Conservation (phyloP, 2,888 invertebrate species). For the Rhaphigaster nebulosa region DNA sequence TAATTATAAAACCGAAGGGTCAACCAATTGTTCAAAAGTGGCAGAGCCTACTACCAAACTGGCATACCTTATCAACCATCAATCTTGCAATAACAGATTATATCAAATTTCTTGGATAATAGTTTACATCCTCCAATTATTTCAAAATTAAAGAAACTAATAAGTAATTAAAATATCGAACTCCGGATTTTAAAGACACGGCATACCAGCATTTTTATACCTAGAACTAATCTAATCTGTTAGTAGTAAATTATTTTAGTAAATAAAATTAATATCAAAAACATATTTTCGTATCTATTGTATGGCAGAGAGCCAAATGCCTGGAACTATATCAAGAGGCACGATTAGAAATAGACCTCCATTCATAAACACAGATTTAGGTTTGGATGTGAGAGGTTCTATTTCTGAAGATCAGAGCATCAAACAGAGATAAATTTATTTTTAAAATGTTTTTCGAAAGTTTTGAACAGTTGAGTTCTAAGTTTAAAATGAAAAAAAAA, state of each 20-base stretch:
- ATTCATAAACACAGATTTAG: conserved; percentile 59
- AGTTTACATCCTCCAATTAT: neutral
- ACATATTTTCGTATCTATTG: conserved; percentile 31
- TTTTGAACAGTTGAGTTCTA: neutral
- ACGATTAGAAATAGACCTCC: conserved; percentile 53
- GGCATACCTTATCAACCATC: neutral
- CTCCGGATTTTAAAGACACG: neutral
- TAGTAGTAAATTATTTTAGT: neutral
- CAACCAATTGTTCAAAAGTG: neutral
- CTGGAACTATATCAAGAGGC: conserved; percentile 57
- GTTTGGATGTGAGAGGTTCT: conserved; percentile 43
- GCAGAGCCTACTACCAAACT: neutral
- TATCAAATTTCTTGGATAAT: neutral
- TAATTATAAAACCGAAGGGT: neutral
- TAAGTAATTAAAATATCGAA: no score
- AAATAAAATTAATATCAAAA: conserved; percentile 27
- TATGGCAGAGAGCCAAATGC: conserved; percentile 52
- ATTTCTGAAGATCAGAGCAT: conserved; percentile 51
- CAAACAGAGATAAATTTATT: conserved; percentile 53
- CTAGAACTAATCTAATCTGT: neutral
- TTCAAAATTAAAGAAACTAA: neutral
- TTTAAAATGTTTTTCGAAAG: conserved; percentile 17
- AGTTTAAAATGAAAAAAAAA: neutral
- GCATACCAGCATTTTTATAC: neutral
- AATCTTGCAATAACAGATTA: neutral